phyloP scores from a whole-genome alignment of 1,140 invertebrate species.

The Sycophaga agraensis region DNA sequence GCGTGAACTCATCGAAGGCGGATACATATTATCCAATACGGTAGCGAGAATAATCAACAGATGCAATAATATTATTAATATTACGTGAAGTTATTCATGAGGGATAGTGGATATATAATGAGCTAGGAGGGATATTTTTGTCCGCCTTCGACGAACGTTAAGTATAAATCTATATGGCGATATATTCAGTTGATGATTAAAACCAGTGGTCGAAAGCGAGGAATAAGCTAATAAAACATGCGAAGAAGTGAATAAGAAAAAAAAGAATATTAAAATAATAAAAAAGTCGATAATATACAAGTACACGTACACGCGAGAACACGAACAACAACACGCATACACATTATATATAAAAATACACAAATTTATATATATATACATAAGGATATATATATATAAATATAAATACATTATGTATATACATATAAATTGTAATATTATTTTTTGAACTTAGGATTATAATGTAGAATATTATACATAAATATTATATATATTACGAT shows the following conservation, averaged over 20 bases:
- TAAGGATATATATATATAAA: conserved; percentile 31
- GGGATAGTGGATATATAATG: background rate
- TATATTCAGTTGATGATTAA: conserved; percentile 5
- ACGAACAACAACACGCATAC: conserved; percentile 40
- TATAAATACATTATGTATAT: conserved; percentile 30
- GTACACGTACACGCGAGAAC: conserved; percentile 36
- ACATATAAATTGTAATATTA: conserved; percentile 57
- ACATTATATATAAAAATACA: conserved; percentile 35
- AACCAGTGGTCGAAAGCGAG: conserved; percentile 16
- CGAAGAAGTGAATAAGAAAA: conserved; percentile 20
- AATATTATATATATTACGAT: conserved; percentile 48
- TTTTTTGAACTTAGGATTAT: conserved; percentile 57
- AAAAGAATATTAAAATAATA: conserved; percentile 23
- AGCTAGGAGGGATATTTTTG: background rate
- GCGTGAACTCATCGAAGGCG: conserved; percentile 9
- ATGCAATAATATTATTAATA: conserved; percentile 21
- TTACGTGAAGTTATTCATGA: background rate
- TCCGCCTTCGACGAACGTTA: conserved; percentile 24
- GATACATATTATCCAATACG: background rate
- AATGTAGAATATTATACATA: conserved; percentile 54
- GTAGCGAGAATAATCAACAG: conserved; percentile 1
- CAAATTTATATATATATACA: conserved; percentile 34
- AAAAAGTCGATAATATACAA: conserved; percentile 42
- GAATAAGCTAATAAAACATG: conserved; percentile 13
- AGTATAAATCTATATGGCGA: conserved; percentile 31